phyloP scores from a whole-genome alignment of 2,113 vertebrate genomes.

The Thymallus thymallus region DNA sequence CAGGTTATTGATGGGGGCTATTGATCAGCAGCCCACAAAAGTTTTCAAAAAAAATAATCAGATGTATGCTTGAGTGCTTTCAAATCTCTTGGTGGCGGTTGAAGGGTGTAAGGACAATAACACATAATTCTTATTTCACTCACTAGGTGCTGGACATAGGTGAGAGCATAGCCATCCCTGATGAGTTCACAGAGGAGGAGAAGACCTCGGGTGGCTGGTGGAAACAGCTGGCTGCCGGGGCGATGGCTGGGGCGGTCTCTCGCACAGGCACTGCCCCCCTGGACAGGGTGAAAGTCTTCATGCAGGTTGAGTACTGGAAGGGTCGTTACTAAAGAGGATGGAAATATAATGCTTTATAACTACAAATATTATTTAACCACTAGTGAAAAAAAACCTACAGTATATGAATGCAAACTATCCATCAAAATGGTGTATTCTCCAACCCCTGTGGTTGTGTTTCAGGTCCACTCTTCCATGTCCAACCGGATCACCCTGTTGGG shows the following conservation, averaged over 20 bases:
- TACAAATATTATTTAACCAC: not conserved
- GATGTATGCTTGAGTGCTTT: not conserved
- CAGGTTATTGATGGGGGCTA: too few species aligned
- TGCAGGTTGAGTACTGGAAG: constrained; percentile 82
- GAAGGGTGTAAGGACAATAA: not conserved
- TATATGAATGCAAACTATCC: not conserved
- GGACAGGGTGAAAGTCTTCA: constrained; percentile 92
- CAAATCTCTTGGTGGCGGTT: not conserved
- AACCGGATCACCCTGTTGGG: constrained; percentile 80
- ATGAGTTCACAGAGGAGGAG: constrained; percentile 93
- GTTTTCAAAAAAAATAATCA: too few species aligned
- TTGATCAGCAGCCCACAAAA: too few species aligned
- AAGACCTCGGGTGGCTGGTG: constrained; percentile 88
- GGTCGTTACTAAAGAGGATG: not conserved
- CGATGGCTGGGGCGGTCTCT: constrained; percentile 85
- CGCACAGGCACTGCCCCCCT: constrained; percentile 90
- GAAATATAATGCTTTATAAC: not conserved
- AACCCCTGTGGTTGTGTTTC: constrained; percentile 47
- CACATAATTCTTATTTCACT: not conserved
- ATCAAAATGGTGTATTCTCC: not conserved
- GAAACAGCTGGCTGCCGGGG: constrained; percentile 88
- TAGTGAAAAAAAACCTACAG: too few species aligned
- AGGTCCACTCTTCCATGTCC: constrained; percentile 88
- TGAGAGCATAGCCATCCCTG: constrained; percentile 88
- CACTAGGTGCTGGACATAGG: constrained; percentile 90